A percentile compares a stretch with the other conserved stretches of the same genome.
Evolutionary conservation across 2,113 vertebrate species (phyloP).

Genomic region (Saimiri boliviensis): DNA sequence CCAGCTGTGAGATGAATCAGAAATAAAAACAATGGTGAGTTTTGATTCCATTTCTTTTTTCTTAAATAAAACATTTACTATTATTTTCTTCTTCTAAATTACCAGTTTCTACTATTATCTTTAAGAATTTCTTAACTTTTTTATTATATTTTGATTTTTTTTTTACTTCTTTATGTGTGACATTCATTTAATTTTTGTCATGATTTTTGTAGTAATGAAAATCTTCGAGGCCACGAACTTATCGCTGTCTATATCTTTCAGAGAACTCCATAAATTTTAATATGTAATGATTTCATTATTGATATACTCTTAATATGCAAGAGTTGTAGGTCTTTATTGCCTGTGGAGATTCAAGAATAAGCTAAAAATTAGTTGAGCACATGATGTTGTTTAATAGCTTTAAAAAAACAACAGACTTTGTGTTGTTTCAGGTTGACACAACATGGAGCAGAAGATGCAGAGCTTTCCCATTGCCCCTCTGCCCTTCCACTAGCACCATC

Average conservation of each 20-base stretch:
- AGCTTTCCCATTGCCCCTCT: not conserved
- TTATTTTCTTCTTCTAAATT: not conserved
- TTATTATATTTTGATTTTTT: not conserved
- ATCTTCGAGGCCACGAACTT: not conserved
- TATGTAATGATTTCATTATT: not conserved
- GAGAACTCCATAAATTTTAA: not conserved
- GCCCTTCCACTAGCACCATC: no score
- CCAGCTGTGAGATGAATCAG: not conserved
- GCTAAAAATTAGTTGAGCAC: not conserved
- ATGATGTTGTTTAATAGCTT: not conserved
- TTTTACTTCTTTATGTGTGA: not conserved
- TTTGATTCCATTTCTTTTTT: not conserved
- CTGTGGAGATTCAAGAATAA: not conserved
- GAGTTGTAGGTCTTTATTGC: not conserved
- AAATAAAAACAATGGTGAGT: not conserved
- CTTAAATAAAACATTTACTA: not conserved
- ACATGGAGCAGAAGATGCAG: not conserved
- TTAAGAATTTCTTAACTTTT: not conserved
- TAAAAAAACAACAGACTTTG: not conserved
- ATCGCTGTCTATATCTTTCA: not conserved
- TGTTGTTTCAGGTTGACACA: not conserved
- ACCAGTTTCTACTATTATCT: not conserved
- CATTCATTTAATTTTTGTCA: not conserved
- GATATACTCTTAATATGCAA: not conserved
- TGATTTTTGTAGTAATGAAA: not conserved